Conservation (phyloP, 1,140 invertebrate species). For the Euborellia annulipes region DNA sequence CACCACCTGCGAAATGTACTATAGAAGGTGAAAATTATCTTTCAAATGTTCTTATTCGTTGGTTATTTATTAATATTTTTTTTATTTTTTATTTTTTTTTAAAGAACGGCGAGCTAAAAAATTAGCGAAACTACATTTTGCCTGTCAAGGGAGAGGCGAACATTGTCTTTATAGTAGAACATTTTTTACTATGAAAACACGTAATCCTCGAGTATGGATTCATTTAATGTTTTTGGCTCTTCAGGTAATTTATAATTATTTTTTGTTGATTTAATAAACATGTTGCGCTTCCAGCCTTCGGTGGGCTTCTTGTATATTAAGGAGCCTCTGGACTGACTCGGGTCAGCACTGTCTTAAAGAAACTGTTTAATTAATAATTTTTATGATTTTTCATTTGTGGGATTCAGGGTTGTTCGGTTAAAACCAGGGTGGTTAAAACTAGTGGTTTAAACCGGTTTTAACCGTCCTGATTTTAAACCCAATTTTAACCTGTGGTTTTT, state of each 20-base stretch:
- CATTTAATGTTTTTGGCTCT: conserved; percentile 90
- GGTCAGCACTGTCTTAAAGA: too few relatives aligned
- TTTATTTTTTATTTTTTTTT: conserved; percentile 16
- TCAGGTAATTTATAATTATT: conserved; percentile 43
- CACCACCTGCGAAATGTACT: conserved; percentile 78
- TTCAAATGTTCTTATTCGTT: not conserved
- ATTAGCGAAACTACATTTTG: conserved; percentile 74
- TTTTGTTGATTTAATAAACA: not conserved
- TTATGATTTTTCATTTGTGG: too few relatives aligned
- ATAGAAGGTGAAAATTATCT: conserved; percentile 54
- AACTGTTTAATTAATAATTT: too few relatives aligned
- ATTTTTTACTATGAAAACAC: conserved; percentile 73
- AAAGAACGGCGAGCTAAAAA: conserved; percentile 68
- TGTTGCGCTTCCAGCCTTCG: too few relatives aligned
- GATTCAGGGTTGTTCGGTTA: too few relatives aligned
- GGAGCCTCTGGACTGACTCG: too few relatives aligned
- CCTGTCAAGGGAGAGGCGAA: conserved; percentile 66
- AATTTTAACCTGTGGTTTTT: too few relatives aligned
- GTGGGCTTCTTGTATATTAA: too few relatives aligned
- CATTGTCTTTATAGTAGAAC: conserved; percentile 80
- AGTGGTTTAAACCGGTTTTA: too few relatives aligned
- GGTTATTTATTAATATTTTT: conserved; percentile 4
- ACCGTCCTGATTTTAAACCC: too few relatives aligned
- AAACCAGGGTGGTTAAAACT: too few relatives aligned
- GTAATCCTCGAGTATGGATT: conserved; percentile 78